Percentiles rank a stretch among this genome's conserved stretches.
Evolutionary conservation across 2,888 invertebrate species (phyloP).

Genomic region (Dromius quadrimaculatus): DNA sequence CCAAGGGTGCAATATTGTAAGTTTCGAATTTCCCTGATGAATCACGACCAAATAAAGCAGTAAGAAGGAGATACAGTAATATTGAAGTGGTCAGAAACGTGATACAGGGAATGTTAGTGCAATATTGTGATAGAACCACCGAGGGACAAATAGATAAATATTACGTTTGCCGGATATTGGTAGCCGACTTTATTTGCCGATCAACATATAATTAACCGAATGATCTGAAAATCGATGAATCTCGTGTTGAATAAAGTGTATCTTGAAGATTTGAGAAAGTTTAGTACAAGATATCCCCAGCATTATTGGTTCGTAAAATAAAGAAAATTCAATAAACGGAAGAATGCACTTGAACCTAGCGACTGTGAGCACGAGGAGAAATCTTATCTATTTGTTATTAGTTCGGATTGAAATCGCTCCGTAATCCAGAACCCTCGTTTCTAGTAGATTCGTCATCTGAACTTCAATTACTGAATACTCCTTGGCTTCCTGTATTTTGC

Average conservation of each 20-base stretch:
- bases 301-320: slow-evolving; percentile 24
- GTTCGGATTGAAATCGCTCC: slow-evolving; percentile 20
- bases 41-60: not conserved
- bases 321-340: slow-evolving; percentile 26
- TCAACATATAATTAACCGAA: slow-evolving; percentile 5
- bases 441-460: not conserved
- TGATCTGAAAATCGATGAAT: not conserved
- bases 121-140: slow-evolving; percentile 32
- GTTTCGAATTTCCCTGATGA: slow-evolving; percentile 8
- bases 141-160: slow-evolving; percentile 39
- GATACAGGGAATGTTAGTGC: slow-evolving; percentile 14
- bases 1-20: not conserved
- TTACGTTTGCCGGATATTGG: slow-evolving; percentile 41
- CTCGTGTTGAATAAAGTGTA: no score
- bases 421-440: slow-evolving; percentile 9
- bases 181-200: slow-evolving; percentile 4
- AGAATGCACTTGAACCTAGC: slow-evolving; percentile 15
- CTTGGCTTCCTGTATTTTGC: not conserved
- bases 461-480: slow-evolving; percentile 20
- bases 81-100: slow-evolving; percentile 1
- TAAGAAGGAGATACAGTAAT: slow-evolving; percentile 4
- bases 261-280: no score
- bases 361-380: slow-evolving; percentile 5
- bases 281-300: no score
- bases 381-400: slow-evolving; percentile 31